Conservation (phyloP, 2,888 invertebrate species). For the Machimus atricapillus region DNA sequence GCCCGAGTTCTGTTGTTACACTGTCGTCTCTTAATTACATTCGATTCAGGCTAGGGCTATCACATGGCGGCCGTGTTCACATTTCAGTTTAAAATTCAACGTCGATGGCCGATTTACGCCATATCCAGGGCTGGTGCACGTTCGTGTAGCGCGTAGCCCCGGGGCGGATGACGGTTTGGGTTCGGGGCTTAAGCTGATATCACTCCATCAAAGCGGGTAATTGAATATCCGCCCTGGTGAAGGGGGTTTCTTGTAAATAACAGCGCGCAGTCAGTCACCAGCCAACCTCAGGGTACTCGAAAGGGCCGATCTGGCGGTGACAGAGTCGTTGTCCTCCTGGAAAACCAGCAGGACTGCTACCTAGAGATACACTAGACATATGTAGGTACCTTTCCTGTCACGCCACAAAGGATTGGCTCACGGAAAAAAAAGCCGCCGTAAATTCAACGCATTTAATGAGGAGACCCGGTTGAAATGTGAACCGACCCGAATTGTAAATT, state of each 20-base stretch:
- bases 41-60: constrained; percentile 16
- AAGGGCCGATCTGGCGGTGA: background rate
- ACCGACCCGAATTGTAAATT: background rate
- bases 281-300: background rate
- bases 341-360: background rate
- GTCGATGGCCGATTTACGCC: constrained; percentile 28
- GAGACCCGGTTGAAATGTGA: background rate
- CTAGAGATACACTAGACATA: background rate
- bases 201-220: constrained; percentile 28
- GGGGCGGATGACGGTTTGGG: background rate
- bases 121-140: constrained; percentile 21
- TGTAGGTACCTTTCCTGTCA: background rate
- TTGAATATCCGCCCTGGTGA: constrained; percentile 25
- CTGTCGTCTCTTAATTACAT: constrained; percentile 28
- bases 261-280: background rate
- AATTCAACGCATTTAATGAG: constrained; percentile 12
- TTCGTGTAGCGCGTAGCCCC: background rate
- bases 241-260: constrained; percentile 5
- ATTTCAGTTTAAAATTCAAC: constrained; percentile 28
- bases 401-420: background rate
- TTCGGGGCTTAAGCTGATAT: constrained; percentile 11
- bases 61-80: constrained; percentile 21
- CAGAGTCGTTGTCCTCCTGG: background rate
- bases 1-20: background rate
- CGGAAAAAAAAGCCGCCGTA: background rate